Base-by-base conservation (phyloP, 2,113 vertebrate species). In the Psilopsiagon aymara region DNA sequence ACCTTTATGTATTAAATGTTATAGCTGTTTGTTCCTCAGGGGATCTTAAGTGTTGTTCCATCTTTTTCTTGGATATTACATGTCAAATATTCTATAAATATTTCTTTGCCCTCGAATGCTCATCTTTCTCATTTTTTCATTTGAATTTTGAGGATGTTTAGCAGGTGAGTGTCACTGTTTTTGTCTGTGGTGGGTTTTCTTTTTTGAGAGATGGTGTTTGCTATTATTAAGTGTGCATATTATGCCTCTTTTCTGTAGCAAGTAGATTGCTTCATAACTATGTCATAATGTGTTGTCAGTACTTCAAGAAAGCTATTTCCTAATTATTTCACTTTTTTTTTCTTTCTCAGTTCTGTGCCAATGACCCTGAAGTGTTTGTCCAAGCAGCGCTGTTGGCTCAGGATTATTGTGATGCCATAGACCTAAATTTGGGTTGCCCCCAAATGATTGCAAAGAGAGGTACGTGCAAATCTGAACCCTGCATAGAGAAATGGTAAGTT, bases 381-480 rank as follows among this genome's bases (percentile, higher is more conserved):
- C 97, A 99, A 92, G 99, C 99, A 2, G 99, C 99, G 8, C 97
- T 99, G 15, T 97, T 99, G 90, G 99, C 99, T 29, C 99, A 99
- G 97, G 99, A 99, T 92, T 98, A 99, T 96, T 99, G 99, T 2
- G 99, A 99, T 18, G 99, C 99, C 86, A 98, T 99, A 27, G 99
- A 99, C 96, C 98, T 99, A 57, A 99, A 99, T 95, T 91, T 99
- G 95, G 99, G 99, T 44, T 99, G 99, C 64, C 99, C 99, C 2
- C 99, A 99, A 85, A 99, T 99, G 99, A 99, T 99, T 59, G 99
- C 99, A 57, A 99, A 99, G 96, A 98, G 99, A 98, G 99, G 99
- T 99, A 97, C 0, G 62, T 93, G n/a, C 53, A 91, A 82, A 92
- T 53, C 21, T 68, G 39, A 84, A 39, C 46, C 47, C 63, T 39